Evolutionary conservation across 2,797 vertebrate species (phyloP), one percentile per base, ranked within the genome.

Genomic region (Helarctos malayanus): DNA sequence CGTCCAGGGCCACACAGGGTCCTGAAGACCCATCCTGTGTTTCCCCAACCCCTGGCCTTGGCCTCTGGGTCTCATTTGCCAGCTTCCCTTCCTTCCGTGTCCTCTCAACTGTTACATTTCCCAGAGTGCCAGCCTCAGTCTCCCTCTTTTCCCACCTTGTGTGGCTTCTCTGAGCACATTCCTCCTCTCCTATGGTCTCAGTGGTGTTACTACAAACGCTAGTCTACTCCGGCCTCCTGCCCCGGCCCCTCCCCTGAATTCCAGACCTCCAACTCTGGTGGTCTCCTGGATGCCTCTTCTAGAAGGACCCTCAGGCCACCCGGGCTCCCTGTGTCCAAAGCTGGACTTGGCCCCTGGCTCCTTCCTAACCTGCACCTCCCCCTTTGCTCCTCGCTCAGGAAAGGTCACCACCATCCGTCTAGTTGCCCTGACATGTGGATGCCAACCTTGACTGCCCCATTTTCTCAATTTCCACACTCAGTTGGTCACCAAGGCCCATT

Each of bases 381-480:
- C 27, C 32, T 73, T 85, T 3, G 19, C 49, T 41, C 12, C 73
- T 7, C 15, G 57, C 49, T 75, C 14, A 5, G 83, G 41, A 32
- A 82, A 84, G 19, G 45, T 69, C 38, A n/a, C 57, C 27, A 15
- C 75, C 47, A 0, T 73, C 71, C 57, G 47, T 63, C 71, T 38
- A 29, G 61, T 38, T 76, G 47, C 81, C 63, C 45, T 73, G 59
- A 89, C 89, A 57, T 23, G 27, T 47, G 35, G 18, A 57, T 32
- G 19, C 27, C 90, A 82, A 35, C 78, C 59, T 79, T 32, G 76
- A 75, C 21, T 29, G 85, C 15, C 63, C 35, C 0, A 0, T 73
- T 49, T 92, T 69, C 63, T 95, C 81, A 4, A 3, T 89, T 52
- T 89, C 65, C 41, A 95, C 80, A 90, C 59, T 79, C 56, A 71